A percentile compares a stretch with the other conserved stretches of the same genome.
These are phyloP conservation scores for Campylomormyrus tamandua DNA, from an alignment of 2,113 vertebrate species.

Conservation along the genomic window DNA sequence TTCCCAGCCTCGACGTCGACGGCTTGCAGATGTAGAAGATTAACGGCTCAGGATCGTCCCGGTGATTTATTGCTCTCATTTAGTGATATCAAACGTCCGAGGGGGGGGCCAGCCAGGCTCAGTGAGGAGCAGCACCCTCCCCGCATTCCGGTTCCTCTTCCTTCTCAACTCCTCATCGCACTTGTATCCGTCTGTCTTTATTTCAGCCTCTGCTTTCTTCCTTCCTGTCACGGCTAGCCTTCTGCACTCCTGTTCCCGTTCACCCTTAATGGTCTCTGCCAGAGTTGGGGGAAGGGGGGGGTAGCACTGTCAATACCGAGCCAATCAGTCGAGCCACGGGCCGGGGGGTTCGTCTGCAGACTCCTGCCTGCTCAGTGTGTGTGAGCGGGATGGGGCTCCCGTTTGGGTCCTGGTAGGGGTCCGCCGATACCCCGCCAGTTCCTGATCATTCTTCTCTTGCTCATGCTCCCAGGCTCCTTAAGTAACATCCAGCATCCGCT, in stretches of 20 bases:
- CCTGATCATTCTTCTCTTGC: not conserved
- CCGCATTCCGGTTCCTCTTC: not conserved
- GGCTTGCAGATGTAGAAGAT: not conserved
- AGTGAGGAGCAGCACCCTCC: too few relatives aligned
- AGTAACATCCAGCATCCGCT: not conserved
- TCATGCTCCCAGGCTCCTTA: not conserved
- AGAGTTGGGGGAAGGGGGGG: constrained; percentile 33
- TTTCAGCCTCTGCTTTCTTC: not conserved
- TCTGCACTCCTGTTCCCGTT: constrained; percentile 12
- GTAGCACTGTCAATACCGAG: constrained; percentile 61
- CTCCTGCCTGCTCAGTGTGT: not conserved
- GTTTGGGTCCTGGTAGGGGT: not conserved
- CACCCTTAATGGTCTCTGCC: constrained; percentile 52
- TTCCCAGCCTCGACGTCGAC: not conserved
- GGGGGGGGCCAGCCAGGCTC: not conserved
- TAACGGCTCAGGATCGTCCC: not conserved
- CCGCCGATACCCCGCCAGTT: not conserved
- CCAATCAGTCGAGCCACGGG: constrained; percentile 46
- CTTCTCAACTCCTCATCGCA: not conserved
- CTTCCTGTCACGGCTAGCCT: constrained; percentile 51
- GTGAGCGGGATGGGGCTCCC: not conserved
- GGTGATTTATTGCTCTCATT: not conserved
- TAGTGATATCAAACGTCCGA: not conserved
- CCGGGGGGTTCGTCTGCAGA: not conserved
- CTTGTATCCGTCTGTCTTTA: not conserved